Evolutionary conservation across 2,888 invertebrate genomes (phyloP).

Genomic region (Cataglyphis rosenhaueri): DNA sequence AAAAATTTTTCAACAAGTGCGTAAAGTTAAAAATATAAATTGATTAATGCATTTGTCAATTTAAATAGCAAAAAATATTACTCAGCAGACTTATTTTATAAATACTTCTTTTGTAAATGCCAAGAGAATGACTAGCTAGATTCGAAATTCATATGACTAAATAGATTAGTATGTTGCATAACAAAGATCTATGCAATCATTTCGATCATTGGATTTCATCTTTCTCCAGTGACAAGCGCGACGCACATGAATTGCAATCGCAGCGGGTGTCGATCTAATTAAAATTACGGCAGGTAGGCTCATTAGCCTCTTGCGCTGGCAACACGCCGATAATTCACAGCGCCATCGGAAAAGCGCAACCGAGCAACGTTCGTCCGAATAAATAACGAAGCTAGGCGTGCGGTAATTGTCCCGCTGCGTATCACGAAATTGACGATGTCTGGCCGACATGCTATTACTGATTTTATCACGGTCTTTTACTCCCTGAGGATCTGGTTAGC

Average conservation of each 20-base stretch:
- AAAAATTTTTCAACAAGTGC: too few relatives aligned
- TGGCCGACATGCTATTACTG: conserved; percentile 72
- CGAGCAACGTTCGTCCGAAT: conserved; percentile 35
- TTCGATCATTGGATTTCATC: conserved; percentile 29
- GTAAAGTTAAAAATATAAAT: too few relatives aligned
- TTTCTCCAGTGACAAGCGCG: conserved; percentile 44
- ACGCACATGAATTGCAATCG: conserved; percentile 46
- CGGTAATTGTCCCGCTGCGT: conserved; percentile 78
- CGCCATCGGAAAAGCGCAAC: conserved; percentile 34
- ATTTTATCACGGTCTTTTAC: conserved; percentile 59
- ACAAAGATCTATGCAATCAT: conserved; percentile 26
- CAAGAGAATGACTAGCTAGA: background rate
- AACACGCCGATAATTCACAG: conserved; percentile 28
- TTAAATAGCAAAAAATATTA: too few relatives aligned
- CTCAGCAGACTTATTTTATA: background rate
- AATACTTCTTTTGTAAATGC: background rate
- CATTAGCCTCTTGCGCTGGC: conserved; percentile 65
- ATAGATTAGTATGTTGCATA: background rate
- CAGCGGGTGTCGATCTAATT: conserved; percentile 74
- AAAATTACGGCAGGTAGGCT: conserved; percentile 70
- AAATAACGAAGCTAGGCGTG: conserved; percentile 75
- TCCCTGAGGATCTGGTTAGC: conserved; percentile 72
- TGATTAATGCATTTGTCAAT: too few relatives aligned
- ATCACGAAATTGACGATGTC: conserved; percentile 60
- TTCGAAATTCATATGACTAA: background rate